Conservation (phyloP, 2,113 vertebrate genomes). For the Thinocorus orbignyianus region DNA sequence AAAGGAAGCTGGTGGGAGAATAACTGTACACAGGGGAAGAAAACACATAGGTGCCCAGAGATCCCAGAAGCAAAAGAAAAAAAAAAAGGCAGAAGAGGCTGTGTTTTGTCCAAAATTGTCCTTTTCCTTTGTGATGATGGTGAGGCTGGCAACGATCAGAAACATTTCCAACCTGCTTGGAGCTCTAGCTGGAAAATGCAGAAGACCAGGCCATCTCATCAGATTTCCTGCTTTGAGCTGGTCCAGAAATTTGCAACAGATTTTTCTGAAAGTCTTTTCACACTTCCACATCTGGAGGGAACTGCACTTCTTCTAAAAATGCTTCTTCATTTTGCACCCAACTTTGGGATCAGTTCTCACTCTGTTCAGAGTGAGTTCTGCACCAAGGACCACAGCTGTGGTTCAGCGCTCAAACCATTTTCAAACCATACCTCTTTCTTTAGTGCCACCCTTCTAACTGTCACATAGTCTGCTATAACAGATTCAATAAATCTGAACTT, state of each 20-base stretch:
- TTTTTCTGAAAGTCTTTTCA: background rate
- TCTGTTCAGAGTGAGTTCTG: background rate
- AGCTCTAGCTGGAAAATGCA: background rate
- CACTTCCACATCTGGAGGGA: background rate
- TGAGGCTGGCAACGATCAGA: background rate
- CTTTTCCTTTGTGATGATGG: background rate
- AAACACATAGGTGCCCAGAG: background rate
- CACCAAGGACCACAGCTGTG: background rate
- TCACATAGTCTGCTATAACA: background rate
- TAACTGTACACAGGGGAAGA: background rate
- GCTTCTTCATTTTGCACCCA: background rate
- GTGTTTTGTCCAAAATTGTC: background rate
- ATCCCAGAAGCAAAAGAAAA: background rate
- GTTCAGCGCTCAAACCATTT: background rate
- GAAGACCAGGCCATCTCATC: background rate
- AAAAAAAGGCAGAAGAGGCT: background rate
- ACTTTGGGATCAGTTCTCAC: background rate
- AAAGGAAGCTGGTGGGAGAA: background rate
- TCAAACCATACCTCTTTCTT: background rate
- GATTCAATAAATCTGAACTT: background rate
- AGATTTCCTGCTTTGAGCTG: background rate
- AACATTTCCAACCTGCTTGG: background rate
- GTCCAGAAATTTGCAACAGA: background rate
- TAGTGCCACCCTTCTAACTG: background rate
- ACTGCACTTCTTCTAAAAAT: background rate